Base-by-base conservation (phyloP, 2,888 invertebrate genomes). In the Hydriomena furcata region DNA sequence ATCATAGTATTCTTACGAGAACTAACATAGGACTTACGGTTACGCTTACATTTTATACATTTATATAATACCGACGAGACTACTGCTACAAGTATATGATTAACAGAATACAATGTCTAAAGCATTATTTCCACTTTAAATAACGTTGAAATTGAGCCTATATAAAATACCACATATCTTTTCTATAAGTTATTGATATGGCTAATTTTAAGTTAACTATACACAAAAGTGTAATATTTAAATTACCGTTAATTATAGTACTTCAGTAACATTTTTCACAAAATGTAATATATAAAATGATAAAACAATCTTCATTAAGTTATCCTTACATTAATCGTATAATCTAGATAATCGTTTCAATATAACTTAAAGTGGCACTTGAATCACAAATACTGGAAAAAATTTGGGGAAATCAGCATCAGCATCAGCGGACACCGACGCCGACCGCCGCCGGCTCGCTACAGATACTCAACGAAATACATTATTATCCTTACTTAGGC, bases 301-400 rank as follows among this genome's bases (percentile, higher is more conserved):
- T 91, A 91, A 91, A 91, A 91, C 91, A 91, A 91, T 91, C 90
- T 90, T 90, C 83, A 89, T 90, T 91, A 91, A 85, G 89, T 89
- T 91, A 90, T 89, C 88, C 91, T 91, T 91, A 91, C 78, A 82
- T 85, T 91, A 90, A 82, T 90, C 89, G 89, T 90, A 90, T 90
- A 90, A 88, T 91, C 91, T 91, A 91, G 87, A 91, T 91, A 91
- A 91, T 91, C 91, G 89, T 91, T 85, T 91, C 86, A 91, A 86
- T 87, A 86, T 93, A 93, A 93, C 93, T 93, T 93, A 93, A 93
- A 93, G 93, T 94, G 93, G 93, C 93, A 94, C 93, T 93, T 93
- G 92, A 92, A 93, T 94, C 93, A 93, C 93, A 93, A 93, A 93
- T 93, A 93, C 93, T 93, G 93, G 92, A 91, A 92, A 93, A 91